These are phyloP conservation scores for Amorpha juglandis DNA, from an alignment of 2,888 invertebrate genomes.

Conservation along the genomic window DNA sequence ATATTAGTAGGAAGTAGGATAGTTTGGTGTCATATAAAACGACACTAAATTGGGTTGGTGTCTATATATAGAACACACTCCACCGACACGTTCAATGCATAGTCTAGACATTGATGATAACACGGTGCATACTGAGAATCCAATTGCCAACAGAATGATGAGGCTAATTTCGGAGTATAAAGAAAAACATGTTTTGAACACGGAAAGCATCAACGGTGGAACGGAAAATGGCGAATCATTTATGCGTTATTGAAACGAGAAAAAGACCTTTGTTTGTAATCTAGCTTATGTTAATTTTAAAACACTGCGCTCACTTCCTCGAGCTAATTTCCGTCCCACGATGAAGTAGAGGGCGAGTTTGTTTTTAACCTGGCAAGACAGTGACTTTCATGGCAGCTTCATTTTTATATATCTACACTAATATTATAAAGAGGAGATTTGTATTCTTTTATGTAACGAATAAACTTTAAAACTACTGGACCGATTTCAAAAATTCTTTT, in stretches of 20 bases:
- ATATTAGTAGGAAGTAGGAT: too few relatives aligned
- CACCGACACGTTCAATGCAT: not conserved
- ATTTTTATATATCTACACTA: too few relatives aligned
- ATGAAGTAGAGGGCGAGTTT: too few relatives aligned
- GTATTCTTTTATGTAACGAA: too few relatives aligned
- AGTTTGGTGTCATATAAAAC: too few relatives aligned
- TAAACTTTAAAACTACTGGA: too few relatives aligned
- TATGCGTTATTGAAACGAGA: not conserved
- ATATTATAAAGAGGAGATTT: too few relatives aligned
- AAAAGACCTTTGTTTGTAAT: not conserved
- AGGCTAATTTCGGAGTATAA: not conserved
- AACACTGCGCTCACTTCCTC: not conserved
- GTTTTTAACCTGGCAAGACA: not conserved
- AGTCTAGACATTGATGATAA: conserved; percentile 14
- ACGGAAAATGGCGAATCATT: not conserved
- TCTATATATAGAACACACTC: not conserved
- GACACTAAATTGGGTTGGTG: not conserved
- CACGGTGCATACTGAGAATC: not conserved
- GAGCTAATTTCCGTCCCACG: too few relatives aligned
- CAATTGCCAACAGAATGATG: not conserved
- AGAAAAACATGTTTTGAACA: conserved; percentile 1
- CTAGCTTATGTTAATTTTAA: too few relatives aligned
- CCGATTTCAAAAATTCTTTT: too few relatives aligned
- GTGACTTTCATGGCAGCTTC: too few relatives aligned
- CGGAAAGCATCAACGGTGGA: not conserved